Base-by-base conservation (phyloP, 37 sponge, comb jelly and placozoan species). In the Geodia barretti region DNA sequence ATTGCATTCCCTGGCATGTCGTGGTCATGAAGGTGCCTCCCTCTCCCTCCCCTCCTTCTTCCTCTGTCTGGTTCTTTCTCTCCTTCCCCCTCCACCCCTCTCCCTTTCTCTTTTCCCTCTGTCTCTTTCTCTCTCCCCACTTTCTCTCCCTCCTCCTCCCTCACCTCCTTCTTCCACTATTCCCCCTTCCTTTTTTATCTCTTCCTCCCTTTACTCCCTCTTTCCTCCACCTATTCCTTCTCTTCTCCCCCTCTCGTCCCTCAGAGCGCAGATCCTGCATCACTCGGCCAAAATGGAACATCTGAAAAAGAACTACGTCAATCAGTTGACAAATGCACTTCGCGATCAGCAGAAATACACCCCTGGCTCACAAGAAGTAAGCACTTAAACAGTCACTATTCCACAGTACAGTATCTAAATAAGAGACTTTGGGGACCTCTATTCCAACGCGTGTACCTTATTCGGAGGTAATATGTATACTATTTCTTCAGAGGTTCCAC, bases 341-440 rank as follows among this genome's bases (percentile, higher is more conserved):
- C 41, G 60, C 1, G 84, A 83, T 2, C 71, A 78, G 61, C 35
- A 78, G 71, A 28, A 73, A 11, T 64, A 60, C 31, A 64, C 33
- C 1, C 79, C 68, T 9, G 65, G 83, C 3, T 74, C 89, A 30
- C 84, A 37, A 2, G 75, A 89, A 79, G 89, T 89, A 59, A 62
- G 69, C 32, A 4, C 66, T 23, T 4, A 23, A n/a, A 65, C n/a
- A n/a, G n/a, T n/a, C n/a, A n/a, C n/a, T n/a, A n/a, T n/a, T n/a
- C n/a, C n/a, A n/a, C n/a, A n/a, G n/a, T n/a, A n/a, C n/a, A n/a
- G n/a, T n/a, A n/a, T n/a, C n/a, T n/a, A n/a, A n/a, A n/a, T n/a
- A n/a, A n/a, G n/a, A n/a, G n/a, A n/a, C n/a, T n/a, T n/a, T n/a
- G n/a, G n/a, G n/a, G n/a, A n/a, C n/a, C n/a, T n/a, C n/a, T n/a